phyloP scores from a whole-genome alignment of 2,113 vertebrate genomes.

The Plectropomus leopardus region DNA sequence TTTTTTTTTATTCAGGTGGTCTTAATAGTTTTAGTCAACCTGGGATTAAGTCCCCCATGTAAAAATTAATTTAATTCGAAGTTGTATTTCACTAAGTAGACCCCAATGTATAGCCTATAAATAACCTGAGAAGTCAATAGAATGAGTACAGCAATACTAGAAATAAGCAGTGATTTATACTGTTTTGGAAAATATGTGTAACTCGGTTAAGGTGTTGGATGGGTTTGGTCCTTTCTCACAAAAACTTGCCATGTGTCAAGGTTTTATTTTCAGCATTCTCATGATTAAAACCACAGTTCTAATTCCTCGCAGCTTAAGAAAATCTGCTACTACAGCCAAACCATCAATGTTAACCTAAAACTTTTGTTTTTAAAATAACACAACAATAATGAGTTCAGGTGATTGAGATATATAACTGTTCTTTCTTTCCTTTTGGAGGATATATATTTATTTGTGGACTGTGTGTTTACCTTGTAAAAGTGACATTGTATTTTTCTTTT shows the following conservation, averaged over 20 bases:
- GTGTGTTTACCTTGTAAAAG: background rate
- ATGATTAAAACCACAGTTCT: background rate
- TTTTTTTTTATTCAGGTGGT: background rate
- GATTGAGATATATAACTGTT: background rate
- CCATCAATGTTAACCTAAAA: background rate
- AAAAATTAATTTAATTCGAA: background rate
- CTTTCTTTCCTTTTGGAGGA: background rate
- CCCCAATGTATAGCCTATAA: background rate
- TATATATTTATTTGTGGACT: background rate
- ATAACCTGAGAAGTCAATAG: background rate
- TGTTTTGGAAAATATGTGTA: slow-evolving; percentile 25
- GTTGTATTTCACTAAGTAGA: background rate
- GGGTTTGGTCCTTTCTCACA: background rate
- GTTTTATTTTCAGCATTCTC: background rate
- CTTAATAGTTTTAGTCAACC: slow-evolving; percentile 6
- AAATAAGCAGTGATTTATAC: background rate
- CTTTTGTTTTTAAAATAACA: background rate
- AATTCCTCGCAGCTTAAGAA: background rate
- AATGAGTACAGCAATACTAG: background rate
- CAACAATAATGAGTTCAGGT: background rate
- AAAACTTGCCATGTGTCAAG: background rate
- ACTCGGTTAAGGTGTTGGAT: background rate
- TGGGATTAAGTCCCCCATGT: slow-evolving; percentile 6
- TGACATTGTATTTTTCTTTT: background rate
- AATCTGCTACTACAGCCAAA: background rate